Evolutionary conservation across 2,888 invertebrate genomes (phyloP).

Genomic region (Prosapia bicincta): DNA sequence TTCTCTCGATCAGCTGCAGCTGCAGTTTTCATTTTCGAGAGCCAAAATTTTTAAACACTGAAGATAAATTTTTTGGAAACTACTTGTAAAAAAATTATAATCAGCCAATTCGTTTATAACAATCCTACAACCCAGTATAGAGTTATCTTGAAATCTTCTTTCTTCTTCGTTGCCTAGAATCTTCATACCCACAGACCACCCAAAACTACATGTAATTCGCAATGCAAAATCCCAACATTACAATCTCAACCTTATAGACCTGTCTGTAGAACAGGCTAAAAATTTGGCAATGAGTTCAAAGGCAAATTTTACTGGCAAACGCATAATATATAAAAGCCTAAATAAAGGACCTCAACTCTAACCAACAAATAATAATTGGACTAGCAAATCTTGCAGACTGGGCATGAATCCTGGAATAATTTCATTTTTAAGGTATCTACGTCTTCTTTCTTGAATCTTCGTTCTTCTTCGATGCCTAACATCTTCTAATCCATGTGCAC

Average conservation of each 20-base stretch:
- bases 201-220: background rate
- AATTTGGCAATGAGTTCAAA: no score
- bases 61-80: background rate
- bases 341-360: no score
- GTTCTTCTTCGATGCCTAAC: background rate
- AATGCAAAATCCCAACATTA: background rate
- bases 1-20: background rate
- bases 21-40: slow-evolving; percentile 7
- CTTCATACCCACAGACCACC: background rate
- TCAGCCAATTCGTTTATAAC: background rate
- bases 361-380: no score
- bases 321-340: no score
- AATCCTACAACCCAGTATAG: background rate
- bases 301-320: no score
- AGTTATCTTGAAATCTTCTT: background rate
- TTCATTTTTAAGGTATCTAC: no score
- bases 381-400: no score
- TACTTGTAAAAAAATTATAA: background rate
- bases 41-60: background rate
- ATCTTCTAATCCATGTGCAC: background rate
- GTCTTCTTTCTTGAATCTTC: slow-evolving; percentile 9
- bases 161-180: background rate
- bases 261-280: no score
- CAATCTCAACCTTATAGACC: no score
- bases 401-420: no score